Evolutionary conservation across 1,140 invertebrate species (phyloP).

Genomic region (Holotrichia oblita): DNA sequence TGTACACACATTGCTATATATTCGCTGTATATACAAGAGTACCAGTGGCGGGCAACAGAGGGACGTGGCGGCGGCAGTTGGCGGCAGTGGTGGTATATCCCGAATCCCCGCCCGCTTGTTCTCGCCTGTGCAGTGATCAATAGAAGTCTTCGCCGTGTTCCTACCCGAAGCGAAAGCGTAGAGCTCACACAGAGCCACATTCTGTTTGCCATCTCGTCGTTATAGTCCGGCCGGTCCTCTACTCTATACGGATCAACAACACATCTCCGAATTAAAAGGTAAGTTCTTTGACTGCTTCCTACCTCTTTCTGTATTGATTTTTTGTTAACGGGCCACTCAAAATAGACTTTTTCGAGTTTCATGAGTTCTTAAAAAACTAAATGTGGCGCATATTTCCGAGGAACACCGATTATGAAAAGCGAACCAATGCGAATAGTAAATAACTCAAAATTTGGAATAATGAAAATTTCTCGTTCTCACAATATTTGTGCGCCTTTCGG

Average conservation of each 20-base stretch:
- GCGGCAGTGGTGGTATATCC: constrained; percentile 47
- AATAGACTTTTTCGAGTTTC: background rate
- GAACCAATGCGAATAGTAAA: background rate
- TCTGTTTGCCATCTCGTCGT: constrained; percentile 41
- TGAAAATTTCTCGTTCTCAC: background rate
- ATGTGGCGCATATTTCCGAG: background rate
- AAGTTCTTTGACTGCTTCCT: constrained; percentile 9
- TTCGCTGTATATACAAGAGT: constrained; percentile 15
- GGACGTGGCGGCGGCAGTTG: constrained; percentile 44
- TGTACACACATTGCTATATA: background rate
- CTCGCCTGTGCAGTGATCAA: constrained; percentile 52
- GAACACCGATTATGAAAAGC: background rate
- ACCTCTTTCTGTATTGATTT: background rate
- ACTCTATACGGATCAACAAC: constrained; percentile 26
- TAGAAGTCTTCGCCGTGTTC: constrained; percentile 51
- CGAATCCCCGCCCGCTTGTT: constrained; percentile 51
- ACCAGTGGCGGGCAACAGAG: constrained; percentile 44
- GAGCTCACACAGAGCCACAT: constrained; percentile 28
- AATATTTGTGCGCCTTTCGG: background rate
- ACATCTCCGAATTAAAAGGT: constrained; percentile 28
- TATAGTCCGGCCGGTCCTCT: constrained; percentile 25
- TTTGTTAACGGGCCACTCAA: background rate
- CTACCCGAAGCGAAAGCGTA: constrained; percentile 41
- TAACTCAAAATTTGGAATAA: background rate
- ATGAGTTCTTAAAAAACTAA: background rate